Conservation (phyloP, 2,113 vertebrate genomes). For the Strix uralensis region DNA sequence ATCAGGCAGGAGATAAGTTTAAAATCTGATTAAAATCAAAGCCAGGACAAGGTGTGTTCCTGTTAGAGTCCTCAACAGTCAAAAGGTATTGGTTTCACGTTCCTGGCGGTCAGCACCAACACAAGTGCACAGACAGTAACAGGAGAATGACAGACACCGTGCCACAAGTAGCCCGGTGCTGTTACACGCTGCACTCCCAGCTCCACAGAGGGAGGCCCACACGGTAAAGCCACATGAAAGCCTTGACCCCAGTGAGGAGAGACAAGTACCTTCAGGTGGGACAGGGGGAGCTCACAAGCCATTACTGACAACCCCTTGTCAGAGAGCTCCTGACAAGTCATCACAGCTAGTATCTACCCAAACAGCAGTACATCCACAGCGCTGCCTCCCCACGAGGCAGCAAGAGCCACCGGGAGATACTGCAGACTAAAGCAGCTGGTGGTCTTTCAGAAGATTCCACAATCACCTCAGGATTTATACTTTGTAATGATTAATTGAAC, state of each 20-base stretch:
- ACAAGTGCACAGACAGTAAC: rapidly evolving
- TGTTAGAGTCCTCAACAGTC: neutral
- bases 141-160: neutral
- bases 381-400: neutral
- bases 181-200: neutral
- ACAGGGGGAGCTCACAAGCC: neutral
- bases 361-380: neutral
- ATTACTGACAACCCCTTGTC: neutral
- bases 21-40: neutral
- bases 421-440: neutral
- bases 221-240: neutral
- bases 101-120: neutral
- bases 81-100: neutral
- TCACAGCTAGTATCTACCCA: rapidly evolving
- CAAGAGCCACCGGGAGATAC: neutral
- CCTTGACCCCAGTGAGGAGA: neutral
- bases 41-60: neutral
- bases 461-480: neutral
- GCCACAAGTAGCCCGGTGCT: neutral
- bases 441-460: neutral
- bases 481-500: neutral
- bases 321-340: neutral
- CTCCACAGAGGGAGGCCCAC: neutral
- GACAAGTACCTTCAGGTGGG: neutral
- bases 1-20: neutral